Conservation (phyloP, 2,888 invertebrate genomes). For the Helobdella robusta region DNA sequence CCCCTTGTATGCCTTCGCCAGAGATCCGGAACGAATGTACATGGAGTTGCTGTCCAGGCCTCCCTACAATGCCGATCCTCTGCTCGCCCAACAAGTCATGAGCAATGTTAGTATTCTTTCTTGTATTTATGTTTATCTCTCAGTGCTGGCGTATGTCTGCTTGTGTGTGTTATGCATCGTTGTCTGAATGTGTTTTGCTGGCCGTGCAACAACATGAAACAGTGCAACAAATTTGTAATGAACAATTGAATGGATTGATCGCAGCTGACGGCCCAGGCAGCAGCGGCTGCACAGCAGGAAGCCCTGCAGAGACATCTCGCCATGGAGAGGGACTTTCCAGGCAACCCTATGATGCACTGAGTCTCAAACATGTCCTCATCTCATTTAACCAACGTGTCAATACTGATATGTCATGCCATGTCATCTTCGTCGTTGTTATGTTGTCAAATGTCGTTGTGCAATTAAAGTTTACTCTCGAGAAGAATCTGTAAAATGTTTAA, state of each 20-base stretch:
- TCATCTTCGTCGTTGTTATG: too few species aligned
- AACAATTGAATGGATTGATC: too few species aligned
- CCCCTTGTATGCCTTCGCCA: slow-evolving; percentile 33
- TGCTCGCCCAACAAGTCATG: slow-evolving; percentile 61
- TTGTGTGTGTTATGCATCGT: neutral
- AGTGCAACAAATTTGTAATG: too few species aligned
- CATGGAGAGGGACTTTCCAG: slow-evolving; percentile 29
- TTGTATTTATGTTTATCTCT: neutral
- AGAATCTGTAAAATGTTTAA: neutral
- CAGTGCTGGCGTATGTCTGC: neutral
- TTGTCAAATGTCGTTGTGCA: too few species aligned
- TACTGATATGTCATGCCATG: too few species aligned
- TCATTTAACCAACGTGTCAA: too few species aligned
- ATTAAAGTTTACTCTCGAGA: too few species aligned
- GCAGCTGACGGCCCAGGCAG: slow-evolving; percentile 52
- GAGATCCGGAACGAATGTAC: slow-evolving; percentile 42
- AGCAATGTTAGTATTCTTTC: slow-evolving; percentile 36
- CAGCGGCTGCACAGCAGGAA: slow-evolving; percentile 54
- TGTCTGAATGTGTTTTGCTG: too few species aligned
- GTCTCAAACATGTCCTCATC: neutral
- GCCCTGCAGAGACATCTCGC: slow-evolving; percentile 30
- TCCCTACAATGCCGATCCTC: slow-evolving; percentile 67
- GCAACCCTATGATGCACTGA: slow-evolving; percentile 18
- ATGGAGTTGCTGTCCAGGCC: slow-evolving; percentile 63
- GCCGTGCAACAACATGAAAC: too few species aligned